Evolutionary conservation across 2,888 invertebrate species (phyloP).

Genomic region (Sphaerophoria taeniata): DNA sequence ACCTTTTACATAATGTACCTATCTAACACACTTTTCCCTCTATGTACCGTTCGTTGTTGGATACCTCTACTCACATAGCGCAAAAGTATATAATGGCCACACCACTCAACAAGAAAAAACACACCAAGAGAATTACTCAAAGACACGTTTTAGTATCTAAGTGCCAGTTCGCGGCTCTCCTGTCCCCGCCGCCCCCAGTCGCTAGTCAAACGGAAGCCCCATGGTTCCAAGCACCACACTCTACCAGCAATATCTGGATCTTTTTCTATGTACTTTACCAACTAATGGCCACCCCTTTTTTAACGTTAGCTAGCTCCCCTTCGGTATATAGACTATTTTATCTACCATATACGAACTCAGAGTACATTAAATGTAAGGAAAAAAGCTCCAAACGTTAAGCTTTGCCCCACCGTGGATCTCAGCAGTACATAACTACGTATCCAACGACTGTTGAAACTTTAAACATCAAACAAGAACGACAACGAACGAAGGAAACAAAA

Average conservation of each 20-base stretch:
- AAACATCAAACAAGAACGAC: conserved; percentile 47
- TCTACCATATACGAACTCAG: conserved; percentile 2
- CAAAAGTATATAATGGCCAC: conserved; percentile 37
- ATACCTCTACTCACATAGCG: too few species aligned
- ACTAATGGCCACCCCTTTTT: conserved; percentile 69
- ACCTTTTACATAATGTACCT: conserved; percentile 71
- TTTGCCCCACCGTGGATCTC: conserved; percentile 56
- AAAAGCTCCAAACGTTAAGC: conserved; percentile 61
- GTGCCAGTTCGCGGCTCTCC: conserved; percentile 50
- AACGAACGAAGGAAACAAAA: not conserved
- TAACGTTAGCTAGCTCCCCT: conserved; percentile 32
- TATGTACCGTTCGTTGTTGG: conserved; percentile 30
- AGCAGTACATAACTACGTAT: conserved; percentile 59
- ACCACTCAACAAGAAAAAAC: conserved; percentile 46
- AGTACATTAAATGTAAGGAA: conserved; percentile 44
- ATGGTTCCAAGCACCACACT: not conserved
- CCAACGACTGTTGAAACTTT: conserved; percentile 55
- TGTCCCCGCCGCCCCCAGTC: conserved; percentile 15
- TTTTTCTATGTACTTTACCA: conserved; percentile 65
- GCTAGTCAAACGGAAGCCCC: too few species aligned
- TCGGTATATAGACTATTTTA: conserved; percentile 11
- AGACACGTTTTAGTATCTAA: conserved; percentile 70
- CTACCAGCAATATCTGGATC: conserved; percentile 43
- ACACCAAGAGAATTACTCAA: conserved; percentile 33
- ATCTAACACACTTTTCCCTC: conserved; percentile 73